Evolutionary conservation across 35 echinoderm and acorn worm genomes (phyloP), one percentile per base, ranked within the genome.

Genomic region (Diadema setosum): DNA sequence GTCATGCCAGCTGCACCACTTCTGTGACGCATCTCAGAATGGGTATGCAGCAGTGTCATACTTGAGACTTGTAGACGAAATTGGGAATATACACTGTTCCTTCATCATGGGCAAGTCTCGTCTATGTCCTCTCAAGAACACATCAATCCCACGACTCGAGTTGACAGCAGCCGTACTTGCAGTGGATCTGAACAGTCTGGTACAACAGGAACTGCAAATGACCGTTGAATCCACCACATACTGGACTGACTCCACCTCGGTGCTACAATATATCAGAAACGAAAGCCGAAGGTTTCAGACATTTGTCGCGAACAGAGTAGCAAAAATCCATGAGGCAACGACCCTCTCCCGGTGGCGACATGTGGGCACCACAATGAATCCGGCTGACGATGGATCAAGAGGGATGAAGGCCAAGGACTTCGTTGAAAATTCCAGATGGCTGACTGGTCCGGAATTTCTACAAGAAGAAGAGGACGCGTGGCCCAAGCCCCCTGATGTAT

Each of bases 131-230:
- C 37, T 80, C 9, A 24, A 84, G 65, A 37, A 75, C 16, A 65
- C 80, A 36, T 88, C 76, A 11, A 88, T 93, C 57, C 76, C 76
- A 18, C 33, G 76, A 25, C 78, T 93, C 43, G 85, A 93, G 26
- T 44, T 88, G 36, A 73, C 64, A 44, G 91, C 80, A 56, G 85
- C 91, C 36, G 80, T 82, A 17, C 20, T 83, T 39, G 78, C 80
- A 25, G 85, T 93, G 24, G 55, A 30, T 29, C 5, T 75, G 69
- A 82, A 12, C 50, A 12, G 24, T 93, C 24, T 18, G 64, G 42
- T 45, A 74, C 25, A n/a, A n/a, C n/a, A n/a, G n/a, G 85, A 88
- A 58, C n/a, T 39, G 23, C 41, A 20, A n/a, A 16, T 44, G 20
- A 20, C 41, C 33, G 32, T 44, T 20, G 33, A 25, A 78, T 78